Conservation (phyloP, 2,888 invertebrate genomes). For the Zaprionus bogoriensis region DNA sequence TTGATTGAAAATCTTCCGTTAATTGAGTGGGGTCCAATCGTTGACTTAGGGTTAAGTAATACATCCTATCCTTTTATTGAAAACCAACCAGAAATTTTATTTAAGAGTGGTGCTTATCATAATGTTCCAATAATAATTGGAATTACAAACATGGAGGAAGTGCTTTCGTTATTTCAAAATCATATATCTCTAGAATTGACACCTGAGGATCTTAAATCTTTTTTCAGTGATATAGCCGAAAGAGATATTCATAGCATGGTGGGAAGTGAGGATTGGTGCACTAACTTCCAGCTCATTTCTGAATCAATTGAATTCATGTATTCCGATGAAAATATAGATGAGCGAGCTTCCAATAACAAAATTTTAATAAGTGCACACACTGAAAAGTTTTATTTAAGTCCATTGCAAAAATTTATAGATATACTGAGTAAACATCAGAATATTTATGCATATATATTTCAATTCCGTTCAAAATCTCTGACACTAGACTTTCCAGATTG, state of each 20-base stretch:
- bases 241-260: conserved; percentile 84
- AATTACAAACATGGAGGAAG: conserved; percentile 92
- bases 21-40: conserved; percentile 89
- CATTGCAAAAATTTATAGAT: conserved; percentile 87
- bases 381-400: conserved; percentile 89
- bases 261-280: conserved; percentile 85
- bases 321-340: conserved; percentile 86
- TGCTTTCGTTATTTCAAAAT: conserved; percentile 85
- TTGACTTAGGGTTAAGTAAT: conserved; percentile 89
- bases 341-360: conserved; percentile 85
- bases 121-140: conserved; percentile 90
- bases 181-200: conserved; percentile 86
- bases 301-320: conserved; percentile 91
- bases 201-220: conserved; percentile 84
- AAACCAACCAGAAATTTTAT: conserved; percentile 86
- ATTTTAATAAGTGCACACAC: conserved; percentile 89
- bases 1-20: conserved; percentile 87
- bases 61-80: conserved; percentile 87
- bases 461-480: conserved; percentile 88
- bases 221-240: conserved; percentile 86
- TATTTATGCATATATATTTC: conserved; percentile 90
- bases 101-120: conserved; percentile 86
- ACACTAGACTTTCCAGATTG: conserved; percentile 88
- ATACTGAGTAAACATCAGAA: conserved; percentile 85
- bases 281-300: conserved; percentile 87